Conservation (phyloP, 23 tunicate genomes). For the Oikopleura albicans region DNA sequence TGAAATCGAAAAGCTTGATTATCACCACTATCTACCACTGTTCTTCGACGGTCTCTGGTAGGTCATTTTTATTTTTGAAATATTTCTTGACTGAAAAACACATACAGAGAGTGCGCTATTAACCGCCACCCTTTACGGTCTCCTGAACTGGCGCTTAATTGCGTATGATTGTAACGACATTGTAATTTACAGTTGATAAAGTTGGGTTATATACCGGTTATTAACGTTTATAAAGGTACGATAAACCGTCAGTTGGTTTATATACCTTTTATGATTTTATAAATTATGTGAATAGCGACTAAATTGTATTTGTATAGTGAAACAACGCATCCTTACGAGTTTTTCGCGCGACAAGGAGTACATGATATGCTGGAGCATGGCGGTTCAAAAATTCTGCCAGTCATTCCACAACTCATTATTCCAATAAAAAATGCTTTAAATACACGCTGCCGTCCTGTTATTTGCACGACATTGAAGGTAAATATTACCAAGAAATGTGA, state of each 20-base stretch:
- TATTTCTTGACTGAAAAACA: too few relatives aligned
- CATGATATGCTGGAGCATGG: constrained; percentile 99
- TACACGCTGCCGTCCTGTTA: constrained; percentile 49
- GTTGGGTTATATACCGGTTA: too few relatives aligned
- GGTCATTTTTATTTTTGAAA: not conserved
- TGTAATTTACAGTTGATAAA: too few relatives aligned
- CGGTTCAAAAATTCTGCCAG: constrained; percentile 90
- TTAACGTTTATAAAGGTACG: too few relatives aligned
- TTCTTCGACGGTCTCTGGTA: constrained; percentile 81
- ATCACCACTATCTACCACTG: constrained; percentile 95
- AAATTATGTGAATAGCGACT: too few relatives aligned
- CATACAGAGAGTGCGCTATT: too few relatives aligned
- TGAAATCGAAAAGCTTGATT: constrained; percentile 91
- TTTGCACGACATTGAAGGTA: constrained; percentile 77
- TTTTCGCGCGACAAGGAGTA: constrained; percentile 96
- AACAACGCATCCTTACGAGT: constrained; percentile 83
- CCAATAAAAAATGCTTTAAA: constrained; percentile 96
- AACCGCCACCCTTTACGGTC: too few relatives aligned
- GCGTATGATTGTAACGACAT: too few relatives aligned
- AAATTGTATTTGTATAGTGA: too few relatives aligned
- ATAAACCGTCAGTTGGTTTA: too few relatives aligned
- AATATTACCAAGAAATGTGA: not conserved
- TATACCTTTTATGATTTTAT: too few relatives aligned
- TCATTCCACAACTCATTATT: constrained; percentile 93
- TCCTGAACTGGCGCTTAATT: too few relatives aligned